Conservation (phyloP, 2,797 vertebrate genomes). For the Bryconaethiops microstoma region DNA sequence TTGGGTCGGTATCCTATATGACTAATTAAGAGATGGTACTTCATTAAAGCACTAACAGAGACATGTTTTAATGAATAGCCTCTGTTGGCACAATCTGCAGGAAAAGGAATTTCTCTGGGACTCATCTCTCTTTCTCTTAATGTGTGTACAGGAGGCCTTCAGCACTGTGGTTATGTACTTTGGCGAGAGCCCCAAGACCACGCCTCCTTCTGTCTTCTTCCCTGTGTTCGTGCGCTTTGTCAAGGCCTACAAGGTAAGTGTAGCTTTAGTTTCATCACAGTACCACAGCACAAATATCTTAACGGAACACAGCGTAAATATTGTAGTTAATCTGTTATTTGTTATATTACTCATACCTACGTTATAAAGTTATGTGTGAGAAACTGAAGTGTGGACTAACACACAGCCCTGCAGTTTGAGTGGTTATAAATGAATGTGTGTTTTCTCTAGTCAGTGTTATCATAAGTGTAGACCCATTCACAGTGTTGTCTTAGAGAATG, state of each 20-base stretch:
- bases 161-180: constrained; percentile 95
- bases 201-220: constrained; percentile 95
- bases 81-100: neutral
- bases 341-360: neutral
- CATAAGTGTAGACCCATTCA: neutral
- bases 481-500: neutral
- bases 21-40: neutral
- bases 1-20: too few species aligned
- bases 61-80: neutral
- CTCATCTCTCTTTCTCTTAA: constrained; percentile 34
- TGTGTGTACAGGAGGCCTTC: constrained; percentile 88
- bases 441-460: neutral
- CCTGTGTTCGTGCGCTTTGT: constrained; percentile 96
- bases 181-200: constrained; percentile 94
- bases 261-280: neutral
- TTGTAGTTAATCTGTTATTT: neutral
- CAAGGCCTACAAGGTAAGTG: constrained; percentile 91
- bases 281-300: neutral
- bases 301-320: neutral
- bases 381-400: neutral
- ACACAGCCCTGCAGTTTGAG: neutral
- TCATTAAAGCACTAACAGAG: neutral
- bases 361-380: neutral
- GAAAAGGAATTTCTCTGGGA: neutral
- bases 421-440: neutral